Percentiles rank a stretch among this genome's conserved stretches.
Conservation (phyloP, 2,113 vertebrate species). For the Poeciliopsis turrubarensis region DNA sequence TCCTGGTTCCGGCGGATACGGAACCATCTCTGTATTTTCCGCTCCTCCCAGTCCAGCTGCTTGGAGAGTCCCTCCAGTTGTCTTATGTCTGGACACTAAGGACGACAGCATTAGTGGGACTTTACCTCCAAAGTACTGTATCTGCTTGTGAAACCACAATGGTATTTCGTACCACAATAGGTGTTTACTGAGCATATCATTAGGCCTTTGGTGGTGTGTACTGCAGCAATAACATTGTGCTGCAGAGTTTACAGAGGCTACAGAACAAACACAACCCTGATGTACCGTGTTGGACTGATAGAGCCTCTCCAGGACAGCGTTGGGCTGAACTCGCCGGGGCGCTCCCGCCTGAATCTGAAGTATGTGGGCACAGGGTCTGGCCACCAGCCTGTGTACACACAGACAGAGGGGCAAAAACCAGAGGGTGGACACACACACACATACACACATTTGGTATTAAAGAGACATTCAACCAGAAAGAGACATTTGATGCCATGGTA, state of each 20-base stretch:
- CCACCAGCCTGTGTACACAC: conserved; percentile 86
- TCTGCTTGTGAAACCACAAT: conserved; percentile 15
- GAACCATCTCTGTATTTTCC: conserved; percentile 95
- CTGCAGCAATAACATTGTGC: conserved; percentile 9
- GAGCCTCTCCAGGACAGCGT: conserved; percentile 91
- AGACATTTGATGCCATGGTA: conserved; percentile 11
- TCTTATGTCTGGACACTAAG: conserved; percentile 87
- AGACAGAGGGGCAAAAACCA: conserved; percentile 33
- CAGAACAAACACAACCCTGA: conserved; percentile 27
- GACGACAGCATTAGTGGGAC: conserved; percentile 15
- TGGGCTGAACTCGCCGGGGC: conserved; percentile 86
- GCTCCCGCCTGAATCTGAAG: conserved; percentile 87
- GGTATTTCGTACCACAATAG: conserved; percentile 3
- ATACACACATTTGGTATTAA: conserved; percentile 32
- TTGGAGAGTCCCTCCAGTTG: conserved; percentile 92
- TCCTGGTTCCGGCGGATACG: conserved; percentile 92
- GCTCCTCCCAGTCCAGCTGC: conserved; percentile 94
- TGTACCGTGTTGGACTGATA: conserved; percentile 91
- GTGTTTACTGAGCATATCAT: conserved; percentile 24
- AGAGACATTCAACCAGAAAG: conserved; percentile 32
- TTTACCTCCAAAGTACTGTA: neutral
- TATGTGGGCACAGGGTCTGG: conserved; percentile 89
- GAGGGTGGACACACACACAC: conserved; percentile 44
- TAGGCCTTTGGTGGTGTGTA: conserved; percentile 5
- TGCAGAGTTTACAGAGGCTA: conserved; percentile 5